Base-by-base conservation (phyloP, 1,140 invertebrate genomes). In the Ooceraea biroi region DNA sequence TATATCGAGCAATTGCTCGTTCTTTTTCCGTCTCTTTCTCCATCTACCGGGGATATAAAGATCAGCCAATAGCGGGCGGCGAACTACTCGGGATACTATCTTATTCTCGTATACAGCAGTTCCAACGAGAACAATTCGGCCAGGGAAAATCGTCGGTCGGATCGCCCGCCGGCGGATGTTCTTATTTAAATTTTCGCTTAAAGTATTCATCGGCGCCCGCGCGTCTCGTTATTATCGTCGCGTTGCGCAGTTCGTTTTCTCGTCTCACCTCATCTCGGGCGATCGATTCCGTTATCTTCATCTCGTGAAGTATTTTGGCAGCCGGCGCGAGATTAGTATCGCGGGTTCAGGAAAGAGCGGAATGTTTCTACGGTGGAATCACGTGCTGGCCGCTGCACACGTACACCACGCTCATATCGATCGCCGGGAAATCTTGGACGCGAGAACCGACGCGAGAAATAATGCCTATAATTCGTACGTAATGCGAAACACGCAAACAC, bases 401-500 rank as follows among this genome's bases (percentile, higher is more conserved):
- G 50, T 61, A 78, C 69, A 68, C 30, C 48, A n/a, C 17, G 63
- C 44, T 30, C 61, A 19, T 78, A 78, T 78, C 76, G 76, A 78
- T 78, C 76, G 76, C 36, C 30, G 76, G 48, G 48, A 57, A 78
- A 78, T 78, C 76, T 78, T 78, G 68, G 68, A 69, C 50, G 50
- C 50, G 76, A 27, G 48, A 17, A 55, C 63, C 63, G 36, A 44
- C 76, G 63, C 76, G 76, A 78, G 63, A 69, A 78, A 57, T 78
- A 78, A 78, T 78, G 22, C 63, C 76, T 78, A 78, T 78, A 78
- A 78, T 78, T 52, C 36, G 30, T 69, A 78, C 63, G 65, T 80
- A 71, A 69, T 14, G 50, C 36, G 50, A 55, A 22, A 46, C 76
- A 80, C 65, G 76, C 76, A 36, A 80, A n/a, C 76, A 36, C 50